Conservation (phyloP, 2,888 invertebrate genomes). For the Serrognathus titanus region DNA sequence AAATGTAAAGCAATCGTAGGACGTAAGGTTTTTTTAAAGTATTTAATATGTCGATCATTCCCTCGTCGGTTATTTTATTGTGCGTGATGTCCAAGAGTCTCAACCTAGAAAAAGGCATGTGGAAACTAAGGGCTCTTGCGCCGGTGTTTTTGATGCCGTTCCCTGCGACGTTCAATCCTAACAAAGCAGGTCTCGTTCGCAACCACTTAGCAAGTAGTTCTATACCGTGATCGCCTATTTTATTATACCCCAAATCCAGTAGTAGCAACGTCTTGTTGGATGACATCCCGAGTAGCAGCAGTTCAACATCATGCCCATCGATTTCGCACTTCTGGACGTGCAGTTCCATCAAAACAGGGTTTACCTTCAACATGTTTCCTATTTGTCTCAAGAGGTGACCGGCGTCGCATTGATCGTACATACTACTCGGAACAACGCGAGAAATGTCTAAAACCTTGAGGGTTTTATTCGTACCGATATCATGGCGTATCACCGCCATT, state of each 20-base stretch:
- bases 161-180: conserved; percentile 54
- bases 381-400: conserved; percentile 38
- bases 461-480: conserved; percentile 32
- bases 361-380: conserved; percentile 45
- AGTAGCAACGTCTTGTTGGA: conserved; percentile 54
- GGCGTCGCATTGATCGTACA: conserved; percentile 34
- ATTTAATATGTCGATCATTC: conserved; percentile 54
- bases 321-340: conserved; percentile 60
- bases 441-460: conserved; percentile 42
- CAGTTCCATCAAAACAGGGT: conserved; percentile 52
- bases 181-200: conserved; percentile 49
- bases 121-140: conserved; percentile 54
- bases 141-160: conserved; percentile 58
- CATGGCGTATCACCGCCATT: conserved; percentile 32
- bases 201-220: conserved; percentile 56
- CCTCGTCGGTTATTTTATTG: conserved; percentile 55
- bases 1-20: conserved; percentile 45
- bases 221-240: conserved; percentile 58
- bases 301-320: conserved; percentile 59
- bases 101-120: conserved; percentile 57
- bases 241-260: conserved; percentile 59
- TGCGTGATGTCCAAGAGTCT: conserved; percentile 56
- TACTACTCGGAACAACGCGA: conserved; percentile 36
- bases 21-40: conserved; percentile 55
- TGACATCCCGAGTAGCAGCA: conserved; percentile 52